These are phyloP conservation scores for Lucilia sericata DNA, from an alignment of 1,140 invertebrate species.

Conservation along the genomic window DNA sequence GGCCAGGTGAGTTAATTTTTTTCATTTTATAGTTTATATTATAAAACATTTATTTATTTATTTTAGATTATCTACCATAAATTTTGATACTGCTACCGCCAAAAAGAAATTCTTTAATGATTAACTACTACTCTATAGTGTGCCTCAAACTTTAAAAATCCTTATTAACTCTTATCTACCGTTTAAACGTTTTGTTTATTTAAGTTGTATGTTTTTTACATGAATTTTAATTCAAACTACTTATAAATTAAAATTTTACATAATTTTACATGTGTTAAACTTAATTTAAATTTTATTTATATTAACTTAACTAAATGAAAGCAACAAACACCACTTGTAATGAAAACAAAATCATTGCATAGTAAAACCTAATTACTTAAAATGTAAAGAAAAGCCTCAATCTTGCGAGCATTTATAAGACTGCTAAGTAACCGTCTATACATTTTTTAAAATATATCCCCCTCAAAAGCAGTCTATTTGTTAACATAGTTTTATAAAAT, in stretches of 20 bases:
- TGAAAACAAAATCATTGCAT: too few relatives aligned
- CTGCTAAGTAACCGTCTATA: too few relatives aligned
- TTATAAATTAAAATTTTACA: background rate
- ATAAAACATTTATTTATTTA: background rate
- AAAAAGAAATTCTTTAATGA: constrained; percentile 58
- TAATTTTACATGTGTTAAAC: background rate
- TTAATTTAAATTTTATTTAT: too few relatives aligned
- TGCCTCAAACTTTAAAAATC: background rate
- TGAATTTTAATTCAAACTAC: background rate
- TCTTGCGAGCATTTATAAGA: too few relatives aligned
- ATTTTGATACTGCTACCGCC: constrained; percentile 54
- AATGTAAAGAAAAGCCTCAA: too few relatives aligned
- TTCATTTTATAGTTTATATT: too few relatives aligned
- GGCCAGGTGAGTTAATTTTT: constrained; percentile 37
- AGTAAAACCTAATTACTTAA: too few relatives aligned
- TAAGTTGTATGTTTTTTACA: background rate
- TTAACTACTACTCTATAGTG: background rate
- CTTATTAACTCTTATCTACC: background rate
- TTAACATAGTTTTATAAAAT: too few relatives aligned
- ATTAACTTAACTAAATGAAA: too few relatives aligned
- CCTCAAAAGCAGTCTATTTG: too few relatives aligned
- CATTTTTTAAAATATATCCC: too few relatives aligned
- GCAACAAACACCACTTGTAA: too few relatives aligned
- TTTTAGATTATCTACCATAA: constrained; percentile 47
- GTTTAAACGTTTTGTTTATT: background rate